Evolutionary conservation across 2,113 vertebrate genomes (phyloP).

Genomic region (Gobiocypris rarus): DNA sequence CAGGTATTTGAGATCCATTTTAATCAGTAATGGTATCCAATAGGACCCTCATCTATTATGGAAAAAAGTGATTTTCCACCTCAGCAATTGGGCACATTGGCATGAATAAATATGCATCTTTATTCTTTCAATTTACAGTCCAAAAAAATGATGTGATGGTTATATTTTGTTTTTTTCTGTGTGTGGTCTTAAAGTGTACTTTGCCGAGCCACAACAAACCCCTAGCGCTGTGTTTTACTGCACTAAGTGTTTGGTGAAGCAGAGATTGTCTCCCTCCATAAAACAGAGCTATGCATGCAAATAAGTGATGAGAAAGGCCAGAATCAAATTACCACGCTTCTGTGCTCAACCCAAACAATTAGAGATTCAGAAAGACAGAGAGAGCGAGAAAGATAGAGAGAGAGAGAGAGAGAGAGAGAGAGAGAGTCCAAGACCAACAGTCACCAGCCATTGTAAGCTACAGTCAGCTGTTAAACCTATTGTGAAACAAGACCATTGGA

Average conservation of each 20-base stretch:
- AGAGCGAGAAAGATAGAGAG: slow-evolving; percentile 39
- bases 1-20: no score
- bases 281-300: slow-evolving; percentile 61
- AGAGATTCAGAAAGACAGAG: slow-evolving; percentile 19
- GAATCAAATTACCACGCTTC: slow-evolving; percentile 70
- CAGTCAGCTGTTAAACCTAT: slow-evolving; percentile 19
- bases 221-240: slow-evolving; percentile 24
- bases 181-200: neutral
- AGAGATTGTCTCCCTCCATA: slow-evolving; percentile 52
- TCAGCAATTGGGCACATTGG: neutral
- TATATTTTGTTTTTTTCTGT: neutral
- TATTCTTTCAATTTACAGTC: no score
- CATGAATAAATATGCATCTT: no score
- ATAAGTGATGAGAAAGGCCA: slow-evolving; percentile 74
- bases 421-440: neutral
- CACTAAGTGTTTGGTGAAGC: slow-evolving; percentile 40
- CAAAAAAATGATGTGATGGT: neutral
- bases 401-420: slow-evolving; percentile 31
- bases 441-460: slow-evolving; percentile 25
- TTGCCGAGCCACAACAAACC: neutral
- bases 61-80: no score
- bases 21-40: no score
- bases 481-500: slow-evolving; percentile 15
- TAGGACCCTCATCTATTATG: no score
- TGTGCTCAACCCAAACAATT: slow-evolving; percentile 59